phyloP scores from a whole-genome alignment of 2,797 vertebrate genomes.

The Corythornis leucogaster region DNA sequence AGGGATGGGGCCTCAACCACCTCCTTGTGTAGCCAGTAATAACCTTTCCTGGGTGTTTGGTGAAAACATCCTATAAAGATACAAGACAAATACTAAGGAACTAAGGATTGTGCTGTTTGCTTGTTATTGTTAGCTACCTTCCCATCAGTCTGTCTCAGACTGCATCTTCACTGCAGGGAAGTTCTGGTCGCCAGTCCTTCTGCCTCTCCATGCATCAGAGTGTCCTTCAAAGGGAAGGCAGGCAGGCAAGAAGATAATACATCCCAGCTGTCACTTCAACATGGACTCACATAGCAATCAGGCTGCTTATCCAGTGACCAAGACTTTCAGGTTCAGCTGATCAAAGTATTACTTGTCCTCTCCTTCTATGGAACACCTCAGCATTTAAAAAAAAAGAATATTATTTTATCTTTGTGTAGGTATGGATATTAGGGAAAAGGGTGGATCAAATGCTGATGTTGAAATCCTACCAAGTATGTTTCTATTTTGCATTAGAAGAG shows the following conservation, averaged over 20 bases:
- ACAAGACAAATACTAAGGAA: background rate
- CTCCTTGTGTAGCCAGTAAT: background rate
- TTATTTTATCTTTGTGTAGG: background rate
- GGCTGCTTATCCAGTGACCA: background rate
- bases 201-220: background rate
- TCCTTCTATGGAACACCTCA: background rate
- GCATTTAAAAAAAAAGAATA: no score
- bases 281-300: background rate
- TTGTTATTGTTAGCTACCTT: background rate
- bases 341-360: background rate
- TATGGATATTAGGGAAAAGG: background rate
- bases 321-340: background rate
- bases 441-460: background rate
- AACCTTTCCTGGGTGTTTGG: background rate
- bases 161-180: background rate
- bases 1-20: no score
- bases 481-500: background rate
- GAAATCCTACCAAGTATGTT: background rate
- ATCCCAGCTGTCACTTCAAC: background rate
- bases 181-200: background rate
- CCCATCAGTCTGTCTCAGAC: background rate
- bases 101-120: background rate
- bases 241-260: background rate
- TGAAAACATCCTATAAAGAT: background rate
- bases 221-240: background rate